phyloP scores from a whole-genome alignment of 2,888 invertebrate species.

The Marasmarcha lunaedactyla region DNA sequence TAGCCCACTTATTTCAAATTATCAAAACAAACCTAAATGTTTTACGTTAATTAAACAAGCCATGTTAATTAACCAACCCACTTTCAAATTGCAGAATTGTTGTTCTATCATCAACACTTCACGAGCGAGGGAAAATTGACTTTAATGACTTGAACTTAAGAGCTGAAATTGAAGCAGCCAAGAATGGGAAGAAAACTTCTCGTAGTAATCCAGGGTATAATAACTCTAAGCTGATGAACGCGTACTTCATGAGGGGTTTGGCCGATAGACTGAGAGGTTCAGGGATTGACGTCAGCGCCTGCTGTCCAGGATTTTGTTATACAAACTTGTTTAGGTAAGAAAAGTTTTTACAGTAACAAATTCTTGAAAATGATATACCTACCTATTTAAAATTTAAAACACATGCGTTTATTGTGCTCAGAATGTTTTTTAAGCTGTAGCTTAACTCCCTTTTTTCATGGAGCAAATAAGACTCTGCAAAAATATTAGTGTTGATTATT shows the following conservation, averaged over 20 bases:
- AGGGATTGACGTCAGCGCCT: slow-evolving; percentile 74
- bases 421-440: no score
- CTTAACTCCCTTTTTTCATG: no score
- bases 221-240: slow-evolving; percentile 83
- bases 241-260: slow-evolving; percentile 76
- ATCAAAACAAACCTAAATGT: no score
- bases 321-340: slow-evolving; percentile 79
- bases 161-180: slow-evolving; percentile 48
- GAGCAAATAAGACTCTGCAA: no score
- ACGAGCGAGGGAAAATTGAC: slow-evolving; percentile 76
- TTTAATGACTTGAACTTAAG: slow-evolving; percentile 76
- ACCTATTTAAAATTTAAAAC: no score
- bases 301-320: slow-evolving; percentile 85
- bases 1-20: no score
- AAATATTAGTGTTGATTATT: no score
- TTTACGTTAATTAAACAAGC: no score
- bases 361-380: no score
- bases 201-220: slow-evolving; percentile 74
- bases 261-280: slow-evolving; percentile 64
- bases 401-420: no score
- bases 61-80: no score
- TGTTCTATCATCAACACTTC: slow-evolving; percentile 77
- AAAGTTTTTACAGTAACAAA: no score
- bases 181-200: slow-evolving; percentile 29
- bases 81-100: slow-evolving; percentile 80